Evolutionary conservation across 2,113 vertebrate genomes (phyloP).

Genomic region (Electrona antarctica): DNA sequence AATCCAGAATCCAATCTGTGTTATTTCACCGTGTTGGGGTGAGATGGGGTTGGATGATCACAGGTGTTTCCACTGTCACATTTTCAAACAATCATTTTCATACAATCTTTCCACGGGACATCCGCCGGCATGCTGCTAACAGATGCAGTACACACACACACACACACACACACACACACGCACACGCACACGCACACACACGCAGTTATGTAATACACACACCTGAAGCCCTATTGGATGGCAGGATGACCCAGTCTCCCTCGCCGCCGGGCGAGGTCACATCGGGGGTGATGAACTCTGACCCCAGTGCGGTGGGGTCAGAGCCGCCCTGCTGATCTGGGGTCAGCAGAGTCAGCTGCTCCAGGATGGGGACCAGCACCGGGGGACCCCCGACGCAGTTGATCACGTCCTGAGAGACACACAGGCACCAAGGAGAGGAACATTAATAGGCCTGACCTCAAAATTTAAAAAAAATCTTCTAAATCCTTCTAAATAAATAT

Average conservation of each 20-base stretch:
- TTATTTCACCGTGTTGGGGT: too few species aligned
- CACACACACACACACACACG: not conserved
- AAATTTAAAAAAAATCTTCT: too few species aligned
- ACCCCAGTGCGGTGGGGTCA: slow-evolving; percentile 61
- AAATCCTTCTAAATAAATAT: too few species aligned
- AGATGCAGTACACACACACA: not conserved
- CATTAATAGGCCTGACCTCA: too few species aligned
- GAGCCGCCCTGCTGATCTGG: slow-evolving; percentile 68
- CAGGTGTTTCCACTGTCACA: too few species aligned
- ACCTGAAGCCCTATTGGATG: slow-evolving; percentile 94
- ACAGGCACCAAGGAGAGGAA: too few species aligned
- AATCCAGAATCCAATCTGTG: too few species aligned
- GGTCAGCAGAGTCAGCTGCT: slow-evolving; percentile 85
- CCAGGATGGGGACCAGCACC: slow-evolving; percentile 90
- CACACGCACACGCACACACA: not conserved
- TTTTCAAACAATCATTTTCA: too few species aligned
- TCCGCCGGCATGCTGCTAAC: too few species aligned
- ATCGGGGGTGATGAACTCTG: slow-evolving; percentile 81
- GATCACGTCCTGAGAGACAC: slow-evolving; percentile 87
- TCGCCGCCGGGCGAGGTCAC: slow-evolving; percentile 83
- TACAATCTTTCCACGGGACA: too few species aligned
- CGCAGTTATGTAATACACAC: not conserved
- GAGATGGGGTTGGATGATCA: too few species aligned
- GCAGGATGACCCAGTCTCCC: slow-evolving; percentile 88
- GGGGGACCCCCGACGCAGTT: slow-evolving; percentile 93